Conservation (phyloP, 1,140 invertebrate species). For the Aethina tumida region DNA sequence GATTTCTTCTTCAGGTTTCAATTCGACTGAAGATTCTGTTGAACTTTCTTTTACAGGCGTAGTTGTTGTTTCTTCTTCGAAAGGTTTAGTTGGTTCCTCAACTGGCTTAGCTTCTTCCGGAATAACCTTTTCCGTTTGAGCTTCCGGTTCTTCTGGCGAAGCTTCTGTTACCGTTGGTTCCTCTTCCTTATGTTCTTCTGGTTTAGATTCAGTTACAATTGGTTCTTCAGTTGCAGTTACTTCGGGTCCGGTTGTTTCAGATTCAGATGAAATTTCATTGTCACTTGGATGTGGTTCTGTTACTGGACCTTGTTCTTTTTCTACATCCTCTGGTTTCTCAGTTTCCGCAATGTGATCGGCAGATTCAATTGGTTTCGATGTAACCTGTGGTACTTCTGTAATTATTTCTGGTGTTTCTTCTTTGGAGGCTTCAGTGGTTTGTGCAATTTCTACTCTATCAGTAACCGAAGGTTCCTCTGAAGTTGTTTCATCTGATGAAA, state of each 20-base stretch:
- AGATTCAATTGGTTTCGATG: slow-evolving; percentile 2
- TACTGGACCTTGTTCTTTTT: no score
- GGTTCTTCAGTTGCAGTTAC: slow-evolving; percentile 10
- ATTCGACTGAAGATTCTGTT: no score
- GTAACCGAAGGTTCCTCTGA: background rate
- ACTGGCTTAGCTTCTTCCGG: background rate
- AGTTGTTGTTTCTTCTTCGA: slow-evolving; percentile 1
- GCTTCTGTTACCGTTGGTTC: background rate
- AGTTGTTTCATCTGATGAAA: slow-evolving; percentile 1
- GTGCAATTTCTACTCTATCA: slow-evolving; percentile 5
- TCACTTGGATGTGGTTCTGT: slow-evolving; percentile 12
- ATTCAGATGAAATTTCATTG: slow-evolving; percentile 10
- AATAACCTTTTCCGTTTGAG: slow-evolving; percentile 2
- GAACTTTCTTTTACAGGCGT: no score
- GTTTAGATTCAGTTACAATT: slow-evolving; percentile 3
- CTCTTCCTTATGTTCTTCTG: slow-evolving; percentile 10
- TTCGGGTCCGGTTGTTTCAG: slow-evolving; percentile 7
- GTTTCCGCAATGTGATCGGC: slow-evolving; percentile 5
- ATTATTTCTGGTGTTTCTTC: slow-evolving; percentile 5
- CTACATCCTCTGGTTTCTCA: no score
- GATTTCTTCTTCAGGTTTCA: slow-evolving; percentile 4
- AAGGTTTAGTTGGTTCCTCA: background rate
- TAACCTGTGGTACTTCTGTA: no score
- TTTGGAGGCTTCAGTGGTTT: background rate
- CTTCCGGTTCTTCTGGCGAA: slow-evolving; percentile 2